Conservation (phyloP, 2,888 invertebrate species). For the Sicus ferrugineus region DNA sequence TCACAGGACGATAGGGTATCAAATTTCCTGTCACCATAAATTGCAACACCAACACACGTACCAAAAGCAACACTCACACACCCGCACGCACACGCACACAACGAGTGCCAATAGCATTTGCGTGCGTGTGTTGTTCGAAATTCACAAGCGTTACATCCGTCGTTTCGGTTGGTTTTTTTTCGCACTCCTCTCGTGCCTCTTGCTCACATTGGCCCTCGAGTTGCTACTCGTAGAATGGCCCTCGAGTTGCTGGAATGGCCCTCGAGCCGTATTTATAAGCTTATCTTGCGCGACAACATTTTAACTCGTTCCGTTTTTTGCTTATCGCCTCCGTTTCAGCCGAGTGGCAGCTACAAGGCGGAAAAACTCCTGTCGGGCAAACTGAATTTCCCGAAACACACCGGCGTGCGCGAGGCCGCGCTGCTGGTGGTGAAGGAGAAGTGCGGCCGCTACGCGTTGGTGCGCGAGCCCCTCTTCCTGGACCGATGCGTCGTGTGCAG, state of each 20-base stretch:
- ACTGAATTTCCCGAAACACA: slow-evolving; percentile 74
- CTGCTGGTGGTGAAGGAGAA: slow-evolving; percentile 89
- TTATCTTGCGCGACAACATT: slow-evolving; percentile 14
- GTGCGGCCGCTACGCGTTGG: slow-evolving; percentile 83
- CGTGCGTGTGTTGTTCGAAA: slow-evolving; percentile 45
- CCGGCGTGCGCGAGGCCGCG: slow-evolving; percentile 86
- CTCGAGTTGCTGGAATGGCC: too few species aligned
- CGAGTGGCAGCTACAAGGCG: slow-evolving; percentile 75
- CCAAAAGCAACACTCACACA: slow-evolving; percentile 29
- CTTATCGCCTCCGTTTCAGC: slow-evolving; percentile 63
- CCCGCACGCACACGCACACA: neutral
- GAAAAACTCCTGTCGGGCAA: slow-evolving; percentile 72
- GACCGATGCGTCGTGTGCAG: slow-evolving; percentile 89
- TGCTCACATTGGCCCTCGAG: too few species aligned
- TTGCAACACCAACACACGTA: neutral
- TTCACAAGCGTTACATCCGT: slow-evolving; percentile 46
- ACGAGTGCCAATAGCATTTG: slow-evolving; percentile 10
- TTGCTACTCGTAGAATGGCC: too few species aligned
- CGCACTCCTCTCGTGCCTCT: too few species aligned
- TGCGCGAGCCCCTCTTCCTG: slow-evolving; percentile 89
- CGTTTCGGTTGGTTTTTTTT: slow-evolving; percentile 42
- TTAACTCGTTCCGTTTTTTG: slow-evolving; percentile 43
- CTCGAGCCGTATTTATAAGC: too few species aligned
- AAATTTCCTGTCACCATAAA: slow-evolving; percentile 25
- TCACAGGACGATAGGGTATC: slow-evolving; percentile 20